phyloP scores from a whole-genome alignment of 2,797 vertebrate species.

The Leptodactylus fallax region DNA sequence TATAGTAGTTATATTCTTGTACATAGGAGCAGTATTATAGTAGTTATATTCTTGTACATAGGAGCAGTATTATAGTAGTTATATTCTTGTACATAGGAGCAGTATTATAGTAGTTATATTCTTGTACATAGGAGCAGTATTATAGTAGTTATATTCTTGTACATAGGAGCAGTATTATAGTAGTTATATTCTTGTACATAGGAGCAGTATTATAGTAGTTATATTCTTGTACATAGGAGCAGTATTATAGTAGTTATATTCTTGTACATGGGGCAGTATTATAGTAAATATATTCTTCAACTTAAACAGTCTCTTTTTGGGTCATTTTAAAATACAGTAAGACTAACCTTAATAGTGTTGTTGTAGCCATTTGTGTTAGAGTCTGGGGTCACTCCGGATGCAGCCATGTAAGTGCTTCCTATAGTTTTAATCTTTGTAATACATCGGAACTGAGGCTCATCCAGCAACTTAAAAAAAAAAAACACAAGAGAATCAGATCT shows the following conservation, averaged over 20 bases:
- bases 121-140: slow-evolving; percentile 7
- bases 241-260: too few relatives aligned
- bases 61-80: slow-evolving; percentile 3
- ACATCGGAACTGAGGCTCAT: slow-evolving; percentile 86
- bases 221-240: neutral
- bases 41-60: slow-evolving; percentile 1
- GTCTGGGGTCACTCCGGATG: slow-evolving; percentile 91
- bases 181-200: neutral
- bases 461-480: slow-evolving; percentile 83
- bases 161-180: slow-evolving; percentile 7
- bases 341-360: slow-evolving; percentile 79
- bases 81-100: neutral
- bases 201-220: slow-evolving; percentile 3
- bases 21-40: neutral
- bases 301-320: too few relatives aligned
- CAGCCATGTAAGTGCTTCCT: slow-evolving; percentile 98
- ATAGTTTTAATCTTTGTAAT: slow-evolving; percentile 99
- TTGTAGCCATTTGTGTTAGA: slow-evolving; percentile 82
- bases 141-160: slow-evolving; percentile 12
- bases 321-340: neutral
- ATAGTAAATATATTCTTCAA: too few relatives aligned
- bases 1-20: slow-evolving; percentile 4
- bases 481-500: too few relatives aligned
- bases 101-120: slow-evolving; percentile 15
- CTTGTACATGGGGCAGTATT: too few relatives aligned